Conservation (phyloP, 2,113 vertebrate genomes). For the Tricholaema leucomelas region DNA sequence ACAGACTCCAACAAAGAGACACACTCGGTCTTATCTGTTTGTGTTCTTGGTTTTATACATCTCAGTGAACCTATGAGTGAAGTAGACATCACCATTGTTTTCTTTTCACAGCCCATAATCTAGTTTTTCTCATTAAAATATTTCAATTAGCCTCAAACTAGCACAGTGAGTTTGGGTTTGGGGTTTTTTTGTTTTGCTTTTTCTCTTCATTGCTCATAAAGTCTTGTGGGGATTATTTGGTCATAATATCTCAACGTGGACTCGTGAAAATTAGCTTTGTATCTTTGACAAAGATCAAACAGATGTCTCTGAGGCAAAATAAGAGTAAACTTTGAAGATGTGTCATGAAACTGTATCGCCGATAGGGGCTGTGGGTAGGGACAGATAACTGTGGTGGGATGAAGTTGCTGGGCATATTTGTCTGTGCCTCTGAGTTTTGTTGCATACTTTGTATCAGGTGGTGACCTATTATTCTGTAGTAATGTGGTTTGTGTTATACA, state of each 20-base stretch:
- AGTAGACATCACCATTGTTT: no score
- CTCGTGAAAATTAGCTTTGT: background rate
- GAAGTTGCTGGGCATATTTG: background rate
- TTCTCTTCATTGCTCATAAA: background rate
- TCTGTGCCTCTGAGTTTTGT: background rate
- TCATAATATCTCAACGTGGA: background rate
- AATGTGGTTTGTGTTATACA: background rate
- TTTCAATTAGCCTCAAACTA: no score
- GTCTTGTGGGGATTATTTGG: background rate
- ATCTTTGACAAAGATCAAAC: background rate
- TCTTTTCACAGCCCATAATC: no score
- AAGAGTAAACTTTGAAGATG: background rate
- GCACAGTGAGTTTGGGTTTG: no score
- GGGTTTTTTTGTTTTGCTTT: no score
- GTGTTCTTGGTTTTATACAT: no score
- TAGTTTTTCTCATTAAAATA: no score
- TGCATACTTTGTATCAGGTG: background rate
- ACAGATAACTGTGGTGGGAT: background rate
- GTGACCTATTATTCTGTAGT: background rate
- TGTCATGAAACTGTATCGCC: background rate
- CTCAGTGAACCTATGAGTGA: no score
- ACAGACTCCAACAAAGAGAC: no score
- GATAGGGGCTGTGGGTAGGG: background rate
- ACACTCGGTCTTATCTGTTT: no score
- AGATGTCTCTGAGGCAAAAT: background rate